These are phyloP conservation scores for Zaprionus ghesquierei DNA, from an alignment of 1,140 invertebrate genomes.

Conservation along the genomic window DNA sequence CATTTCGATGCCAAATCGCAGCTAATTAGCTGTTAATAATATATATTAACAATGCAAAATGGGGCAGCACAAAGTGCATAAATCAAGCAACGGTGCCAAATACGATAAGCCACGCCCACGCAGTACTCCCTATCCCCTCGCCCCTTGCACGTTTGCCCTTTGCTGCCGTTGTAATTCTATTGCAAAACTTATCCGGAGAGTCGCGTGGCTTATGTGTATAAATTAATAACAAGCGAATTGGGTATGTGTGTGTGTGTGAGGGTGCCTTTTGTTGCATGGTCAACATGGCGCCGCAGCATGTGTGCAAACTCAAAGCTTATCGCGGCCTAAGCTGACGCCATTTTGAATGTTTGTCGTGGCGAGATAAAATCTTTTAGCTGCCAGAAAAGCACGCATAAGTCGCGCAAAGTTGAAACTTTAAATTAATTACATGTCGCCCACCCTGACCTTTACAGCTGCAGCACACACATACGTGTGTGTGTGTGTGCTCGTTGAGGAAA, in stretches of 20 bases:
- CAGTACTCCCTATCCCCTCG: no score
- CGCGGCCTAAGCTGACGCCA: slow-evolving; percentile 59
- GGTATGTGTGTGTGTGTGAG: slow-evolving; percentile 1
- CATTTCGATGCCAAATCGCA: slow-evolving; percentile 46
- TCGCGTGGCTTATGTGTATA: slow-evolving; percentile 75
- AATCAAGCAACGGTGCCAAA: slow-evolving; percentile 55
- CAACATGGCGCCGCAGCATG: slow-evolving; percentile 14
- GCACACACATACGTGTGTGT: background rate
- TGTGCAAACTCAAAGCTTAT: slow-evolving; percentile 56
- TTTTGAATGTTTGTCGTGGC: slow-evolving; percentile 51
- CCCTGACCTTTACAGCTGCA: background rate
- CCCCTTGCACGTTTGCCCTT: background rate
- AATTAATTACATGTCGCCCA: slow-evolving; percentile 62
- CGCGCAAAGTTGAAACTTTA: slow-evolving; percentile 55
- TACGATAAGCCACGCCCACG: slow-evolving; percentile 26
- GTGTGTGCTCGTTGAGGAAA: slow-evolving; percentile 41
- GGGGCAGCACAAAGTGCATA: slow-evolving; percentile 63
- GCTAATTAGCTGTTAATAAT: slow-evolving; percentile 80
- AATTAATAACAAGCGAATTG: slow-evolving; percentile 61
- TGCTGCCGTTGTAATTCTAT: slow-evolving; percentile 27
- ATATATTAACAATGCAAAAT: slow-evolving; percentile 73
- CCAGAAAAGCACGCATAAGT: slow-evolving; percentile 53
- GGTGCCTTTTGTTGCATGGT: slow-evolving; percentile 9
- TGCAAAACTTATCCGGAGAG: slow-evolving; percentile 55
- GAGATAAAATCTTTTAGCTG: slow-evolving; percentile 59